Conservation (phyloP, 2,888 invertebrate species). For the Melanchra persicariae region DNA sequence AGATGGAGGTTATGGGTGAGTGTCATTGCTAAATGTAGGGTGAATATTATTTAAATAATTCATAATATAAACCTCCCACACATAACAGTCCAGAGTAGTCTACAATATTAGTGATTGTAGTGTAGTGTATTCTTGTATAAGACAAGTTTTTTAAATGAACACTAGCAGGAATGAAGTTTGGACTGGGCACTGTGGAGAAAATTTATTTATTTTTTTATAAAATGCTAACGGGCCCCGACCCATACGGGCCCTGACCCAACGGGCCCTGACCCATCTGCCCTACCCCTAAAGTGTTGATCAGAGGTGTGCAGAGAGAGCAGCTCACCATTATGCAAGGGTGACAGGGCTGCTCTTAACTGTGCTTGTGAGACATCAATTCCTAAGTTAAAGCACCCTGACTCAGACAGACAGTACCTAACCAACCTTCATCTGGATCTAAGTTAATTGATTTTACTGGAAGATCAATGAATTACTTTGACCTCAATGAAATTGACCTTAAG, state of each 20-base stretch:
- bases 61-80: neutral
- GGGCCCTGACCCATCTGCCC: too few species aligned
- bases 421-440: too few species aligned
- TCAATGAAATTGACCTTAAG: neutral
- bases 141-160: neutral
- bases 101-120: conserved; percentile 1
- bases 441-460: neutral
- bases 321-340: neutral
- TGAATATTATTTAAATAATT: conserved; percentile 17
- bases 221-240: too few species aligned
- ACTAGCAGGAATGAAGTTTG: neutral
- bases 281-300: too few species aligned
- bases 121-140: conserved; percentile 4
- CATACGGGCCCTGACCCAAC: too few species aligned
- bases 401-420: too few species aligned
- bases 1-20: conserved; percentile 92
- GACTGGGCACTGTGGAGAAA: neutral
- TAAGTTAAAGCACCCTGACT: neutral
- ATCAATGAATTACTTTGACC: neutral
- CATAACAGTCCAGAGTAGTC: neutral
- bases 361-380: neutral
- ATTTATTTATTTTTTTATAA: too few species aligned
- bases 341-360: neutral
- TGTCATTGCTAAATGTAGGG: conserved; percentile 59
- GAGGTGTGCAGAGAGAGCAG: neutral